Percentiles rank a stretch among this genome's conserved stretches.
Evolutionary conservation across 1,140 invertebrate species (phyloP).

Genomic region (Ruditapes philippinarum): DNA sequence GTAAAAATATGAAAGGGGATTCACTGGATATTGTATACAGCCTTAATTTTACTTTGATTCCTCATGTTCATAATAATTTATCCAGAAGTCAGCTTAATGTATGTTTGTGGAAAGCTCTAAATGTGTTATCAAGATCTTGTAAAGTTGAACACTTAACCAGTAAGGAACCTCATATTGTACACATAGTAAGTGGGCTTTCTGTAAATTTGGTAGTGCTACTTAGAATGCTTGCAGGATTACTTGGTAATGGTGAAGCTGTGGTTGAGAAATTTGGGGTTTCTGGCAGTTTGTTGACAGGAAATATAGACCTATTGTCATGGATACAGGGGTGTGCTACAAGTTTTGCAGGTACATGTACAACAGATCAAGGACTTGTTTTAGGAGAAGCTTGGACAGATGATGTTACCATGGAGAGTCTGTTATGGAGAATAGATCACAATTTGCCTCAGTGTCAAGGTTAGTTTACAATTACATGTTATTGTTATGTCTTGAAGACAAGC

Average conservation of each 20-base stretch:
- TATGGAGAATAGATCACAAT: slow-evolving; percentile 27
- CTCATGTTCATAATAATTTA: background rate
- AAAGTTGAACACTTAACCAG: background rate
- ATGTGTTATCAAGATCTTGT: background rate
- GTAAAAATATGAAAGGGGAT: background rate
- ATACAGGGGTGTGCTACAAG: background rate
- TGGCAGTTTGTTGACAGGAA: background rate
- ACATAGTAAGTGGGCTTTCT: background rate
- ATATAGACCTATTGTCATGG: too few relatives aligned
- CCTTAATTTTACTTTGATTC: background rate
- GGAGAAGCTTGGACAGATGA: slow-evolving; percentile 28
- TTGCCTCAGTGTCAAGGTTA: slow-evolving; percentile 42
- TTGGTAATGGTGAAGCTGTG: background rate
- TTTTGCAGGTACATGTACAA: background rate
- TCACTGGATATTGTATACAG: background rate
- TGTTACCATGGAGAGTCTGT: slow-evolving; percentile 26
- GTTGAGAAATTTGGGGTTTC: background rate
- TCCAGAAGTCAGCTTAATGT: background rate
- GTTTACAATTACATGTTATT: too few relatives aligned
- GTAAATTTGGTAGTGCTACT: background rate
- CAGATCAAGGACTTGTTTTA: background rate
- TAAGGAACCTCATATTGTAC: too few relatives aligned
- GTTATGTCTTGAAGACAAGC: too few relatives aligned
- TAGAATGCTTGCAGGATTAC: background rate
- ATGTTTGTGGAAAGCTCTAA: slow-evolving; percentile 1